Conservation (phyloP, 2,797 vertebrate species). For the Sebastes minor region DNA sequence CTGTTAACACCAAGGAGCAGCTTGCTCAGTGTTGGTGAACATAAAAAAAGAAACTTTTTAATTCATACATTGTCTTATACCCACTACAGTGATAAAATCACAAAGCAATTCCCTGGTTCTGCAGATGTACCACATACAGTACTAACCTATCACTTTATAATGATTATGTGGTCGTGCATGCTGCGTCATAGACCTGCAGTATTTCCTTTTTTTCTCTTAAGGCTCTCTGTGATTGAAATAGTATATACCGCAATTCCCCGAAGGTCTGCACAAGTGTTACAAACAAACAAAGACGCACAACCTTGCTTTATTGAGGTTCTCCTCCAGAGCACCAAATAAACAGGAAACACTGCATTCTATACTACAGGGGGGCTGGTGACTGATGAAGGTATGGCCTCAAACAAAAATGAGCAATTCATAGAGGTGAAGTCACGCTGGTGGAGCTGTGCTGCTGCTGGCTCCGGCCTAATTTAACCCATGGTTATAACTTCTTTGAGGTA, state of each 20-base stretch:
- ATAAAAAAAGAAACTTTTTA: background rate
- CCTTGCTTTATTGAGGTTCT: constrained; percentile 43
- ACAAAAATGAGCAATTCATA: constrained; percentile 59
- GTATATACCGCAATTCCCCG: constrained; percentile 13
- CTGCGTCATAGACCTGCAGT: constrained; percentile 6
- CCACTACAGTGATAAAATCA: background rate
- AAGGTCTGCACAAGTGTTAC: constrained; percentile 35
- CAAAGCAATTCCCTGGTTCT: constrained; percentile 24
- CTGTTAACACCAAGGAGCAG: constrained; percentile 15
- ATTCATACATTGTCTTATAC: constrained; percentile 1
- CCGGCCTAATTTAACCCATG: constrained; percentile 53
- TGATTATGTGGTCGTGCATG: constrained; percentile 4
- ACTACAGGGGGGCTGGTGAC: constrained; percentile 23
- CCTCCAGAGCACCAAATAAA: constrained; percentile 46
- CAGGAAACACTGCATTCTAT: constrained; percentile 30
- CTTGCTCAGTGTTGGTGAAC: background rate
- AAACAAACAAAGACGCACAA: constrained; percentile 42
- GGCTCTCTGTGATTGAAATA: constrained; percentile 23
- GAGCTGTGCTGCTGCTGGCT: constrained; percentile 42
- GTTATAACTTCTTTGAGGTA: constrained; percentile 45
- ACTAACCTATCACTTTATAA: background rate
- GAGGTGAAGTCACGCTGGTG: constrained; percentile 42
- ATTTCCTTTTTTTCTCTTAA: constrained; percentile 33
- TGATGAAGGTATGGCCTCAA: constrained; percentile 61
- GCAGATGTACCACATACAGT: constrained; percentile 1